These are phyloP conservation scores for Chrysogorgia sp. DNA, from an alignment of 92 coral and sea anemone species.

Conservation along the genomic window DNA sequence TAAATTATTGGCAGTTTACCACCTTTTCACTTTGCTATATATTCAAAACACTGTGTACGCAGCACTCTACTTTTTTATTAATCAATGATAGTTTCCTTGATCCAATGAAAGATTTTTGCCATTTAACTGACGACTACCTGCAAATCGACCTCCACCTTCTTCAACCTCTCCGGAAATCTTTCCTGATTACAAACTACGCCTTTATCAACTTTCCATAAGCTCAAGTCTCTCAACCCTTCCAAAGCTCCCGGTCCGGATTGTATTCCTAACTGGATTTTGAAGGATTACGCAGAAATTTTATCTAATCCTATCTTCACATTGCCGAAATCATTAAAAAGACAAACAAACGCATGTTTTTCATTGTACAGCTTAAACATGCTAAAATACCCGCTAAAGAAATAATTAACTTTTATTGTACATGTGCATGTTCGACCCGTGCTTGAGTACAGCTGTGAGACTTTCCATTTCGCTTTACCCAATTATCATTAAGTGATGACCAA, in stretches of 20 bases:
- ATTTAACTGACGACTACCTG: neutral
- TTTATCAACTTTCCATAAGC: neutral
- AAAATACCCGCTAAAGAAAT: too few species aligned
- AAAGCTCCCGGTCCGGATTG: conserved; percentile 19
- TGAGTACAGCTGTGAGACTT: too few species aligned
- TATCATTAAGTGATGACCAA: too few species aligned
- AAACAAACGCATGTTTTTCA: too few species aligned
- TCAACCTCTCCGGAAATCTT: neutral
- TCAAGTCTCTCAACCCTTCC: neutral
- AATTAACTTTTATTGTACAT: too few species aligned
- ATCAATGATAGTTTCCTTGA: conserved; percentile 16
- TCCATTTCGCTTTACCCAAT: too few species aligned
- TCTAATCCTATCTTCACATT: neutral
- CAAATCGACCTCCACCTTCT: neutral
- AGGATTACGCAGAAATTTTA: conserved; percentile 7
- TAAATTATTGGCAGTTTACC: too few species aligned
- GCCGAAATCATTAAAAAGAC: neutral
- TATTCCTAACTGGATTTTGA: conserved; percentile 8
- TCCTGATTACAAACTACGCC: neutral
- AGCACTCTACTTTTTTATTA: too few species aligned
- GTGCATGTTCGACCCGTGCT: too few species aligned
- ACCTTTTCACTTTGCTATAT: too few species aligned
- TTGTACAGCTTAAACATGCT: too few species aligned
- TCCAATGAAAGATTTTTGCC: conserved; percentile 22
- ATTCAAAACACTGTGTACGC: too few species aligned